Evolutionary conservation across 2,113 vertebrate genomes (phyloP).

Genomic region (Centropus unirufus): DNA sequence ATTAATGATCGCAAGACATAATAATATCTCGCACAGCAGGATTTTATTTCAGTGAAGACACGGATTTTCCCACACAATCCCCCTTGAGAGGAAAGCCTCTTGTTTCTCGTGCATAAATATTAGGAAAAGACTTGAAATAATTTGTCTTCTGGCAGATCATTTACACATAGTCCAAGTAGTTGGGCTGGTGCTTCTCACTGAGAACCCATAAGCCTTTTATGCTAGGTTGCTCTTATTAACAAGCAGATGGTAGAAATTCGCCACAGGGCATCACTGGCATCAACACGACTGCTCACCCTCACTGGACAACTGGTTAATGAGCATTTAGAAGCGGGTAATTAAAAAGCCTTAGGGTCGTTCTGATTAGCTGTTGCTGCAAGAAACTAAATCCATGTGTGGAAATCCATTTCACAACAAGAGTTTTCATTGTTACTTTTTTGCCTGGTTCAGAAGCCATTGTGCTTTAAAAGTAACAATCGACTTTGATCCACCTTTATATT

Average conservation of each 20-base stretch:
- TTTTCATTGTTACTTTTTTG: neutral
- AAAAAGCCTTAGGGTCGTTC: conserved; percentile 8
- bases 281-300: neutral
- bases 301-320: neutral
- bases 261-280: neutral
- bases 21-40: conserved; percentile 19
- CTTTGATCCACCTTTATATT: neutral
- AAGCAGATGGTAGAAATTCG: neutral
- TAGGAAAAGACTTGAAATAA: conserved; percentile 32
- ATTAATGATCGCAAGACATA: neutral
- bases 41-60: conserved; percentile 42
- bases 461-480: neutral
- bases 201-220: neutral
- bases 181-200: neutral
- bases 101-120: conserved; percentile 30
- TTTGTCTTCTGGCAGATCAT: conserved; percentile 34
- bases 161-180: neutral
- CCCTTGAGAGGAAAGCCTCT: conserved; percentile 17
- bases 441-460: neutral
- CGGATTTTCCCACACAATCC: conserved; percentile 34
- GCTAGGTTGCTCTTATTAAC: neutral
- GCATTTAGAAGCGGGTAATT: neutral
- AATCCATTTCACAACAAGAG: neutral
- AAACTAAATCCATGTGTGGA: neutral
- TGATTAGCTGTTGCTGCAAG: conserved; percentile 25